A percentile compares a stretch with the other conserved stretches of the same genome.
phyloP scores from a whole-genome alignment of 2,797 vertebrate genomes.

The Coilia nasus region DNA sequence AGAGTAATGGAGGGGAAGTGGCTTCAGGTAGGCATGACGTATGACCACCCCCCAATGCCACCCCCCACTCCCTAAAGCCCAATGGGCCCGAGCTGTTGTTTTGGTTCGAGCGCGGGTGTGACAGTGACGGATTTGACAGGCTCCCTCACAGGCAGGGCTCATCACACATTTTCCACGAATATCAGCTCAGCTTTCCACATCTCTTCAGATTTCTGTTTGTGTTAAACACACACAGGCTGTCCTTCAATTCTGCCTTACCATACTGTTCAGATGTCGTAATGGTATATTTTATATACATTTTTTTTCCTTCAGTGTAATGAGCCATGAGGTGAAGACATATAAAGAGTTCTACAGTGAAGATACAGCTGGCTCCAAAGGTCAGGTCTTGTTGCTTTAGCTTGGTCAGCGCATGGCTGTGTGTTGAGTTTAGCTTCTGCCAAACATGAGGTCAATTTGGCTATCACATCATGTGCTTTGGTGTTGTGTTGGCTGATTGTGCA shows the following conservation, averaged over 20 bases:
- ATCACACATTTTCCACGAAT: background rate
- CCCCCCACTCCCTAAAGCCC: conserved; percentile 14
- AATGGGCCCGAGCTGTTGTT: background rate
- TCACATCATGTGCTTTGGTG: background rate
- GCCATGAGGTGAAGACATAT: too few relatives aligned
- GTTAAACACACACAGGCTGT: background rate
- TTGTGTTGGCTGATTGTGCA: too few relatives aligned
- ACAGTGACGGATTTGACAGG: background rate
- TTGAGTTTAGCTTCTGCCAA: background rate
- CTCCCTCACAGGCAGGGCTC: background rate
- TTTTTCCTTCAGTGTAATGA: too few relatives aligned
- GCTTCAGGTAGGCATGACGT: conserved; percentile 34
- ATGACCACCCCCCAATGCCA: conserved; percentile 20
- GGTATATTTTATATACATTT: background rate
- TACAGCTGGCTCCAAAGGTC: background rate
- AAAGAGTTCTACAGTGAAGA: too few relatives aligned
- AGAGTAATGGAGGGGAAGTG: conserved; percentile 37
- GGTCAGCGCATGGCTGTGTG: too few relatives aligned
- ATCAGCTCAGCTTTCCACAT: background rate
- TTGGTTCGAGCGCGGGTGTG: background rate
- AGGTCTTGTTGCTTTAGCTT: background rate
- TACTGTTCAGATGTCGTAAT: background rate
- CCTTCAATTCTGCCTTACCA: background rate
- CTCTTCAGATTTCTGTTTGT: background rate
- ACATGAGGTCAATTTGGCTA: background rate